Conservation (phyloP, 2,888 invertebrate genomes). For the Clepsis dumicolana region DNA sequence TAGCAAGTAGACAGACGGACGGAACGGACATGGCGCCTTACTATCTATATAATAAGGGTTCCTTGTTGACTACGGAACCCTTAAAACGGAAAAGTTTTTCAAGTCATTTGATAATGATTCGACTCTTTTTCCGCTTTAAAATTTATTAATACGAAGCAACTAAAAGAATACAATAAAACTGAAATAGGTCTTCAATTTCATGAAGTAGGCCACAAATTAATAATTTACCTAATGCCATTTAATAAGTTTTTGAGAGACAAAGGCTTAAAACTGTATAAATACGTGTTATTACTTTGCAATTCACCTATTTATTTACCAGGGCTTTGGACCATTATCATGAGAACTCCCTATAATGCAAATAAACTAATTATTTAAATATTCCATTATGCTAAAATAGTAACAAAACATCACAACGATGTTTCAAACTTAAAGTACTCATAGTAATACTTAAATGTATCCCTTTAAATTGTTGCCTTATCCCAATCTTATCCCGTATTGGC, state of each 20-base stretch:
- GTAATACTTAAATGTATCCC: too few relatives aligned
- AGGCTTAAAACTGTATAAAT: not conserved
- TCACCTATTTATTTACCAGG: not conserved
- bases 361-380: too few relatives aligned
- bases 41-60: too few relatives aligned
- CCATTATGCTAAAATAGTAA: not conserved
- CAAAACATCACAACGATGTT: slow-evolving; percentile 11
- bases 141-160: too few relatives aligned
- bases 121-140: not conserved
- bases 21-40: too few relatives aligned
- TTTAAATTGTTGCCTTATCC: too few relatives aligned
- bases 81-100: not conserved
- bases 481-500: too few relatives aligned
- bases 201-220: not conserved
- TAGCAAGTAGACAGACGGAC: too few relatives aligned
- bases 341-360: too few relatives aligned
- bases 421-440: not conserved
- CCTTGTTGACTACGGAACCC: too few relatives aligned
- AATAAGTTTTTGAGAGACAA: not conserved
- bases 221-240: not conserved
- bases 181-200: not conserved
- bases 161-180: not conserved
- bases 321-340: not conserved
- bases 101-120: not conserved
- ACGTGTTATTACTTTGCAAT: not conserved